Conservation (phyloP, 2,888 invertebrate species). For the Oxyteleia sp. region DNA sequence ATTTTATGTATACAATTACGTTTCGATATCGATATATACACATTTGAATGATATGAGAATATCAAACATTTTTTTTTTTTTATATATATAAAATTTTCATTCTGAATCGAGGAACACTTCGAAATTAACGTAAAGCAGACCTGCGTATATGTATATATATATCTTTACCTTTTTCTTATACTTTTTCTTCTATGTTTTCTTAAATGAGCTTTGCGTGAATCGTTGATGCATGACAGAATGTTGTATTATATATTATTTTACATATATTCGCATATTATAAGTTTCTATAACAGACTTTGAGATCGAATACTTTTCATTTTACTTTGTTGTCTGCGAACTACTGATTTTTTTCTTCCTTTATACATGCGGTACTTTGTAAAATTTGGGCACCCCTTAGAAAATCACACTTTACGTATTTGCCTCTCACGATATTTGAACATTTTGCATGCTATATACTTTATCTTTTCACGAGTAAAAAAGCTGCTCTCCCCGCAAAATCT, state of each 20-base stretch:
- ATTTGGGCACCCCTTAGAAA: conserved; percentile 77
- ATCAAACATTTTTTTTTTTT: conserved; percentile 46
- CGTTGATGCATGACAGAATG: conserved; percentile 47
- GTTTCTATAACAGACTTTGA: conserved; percentile 59
- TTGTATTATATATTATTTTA: conserved; percentile 37
- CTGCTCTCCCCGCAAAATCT: conserved; percentile 66
- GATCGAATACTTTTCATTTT: conserved; percentile 70
- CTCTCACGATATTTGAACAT: conserved; percentile 30
- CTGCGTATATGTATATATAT: conserved; percentile 53
- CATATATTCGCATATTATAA: conserved; percentile 40
- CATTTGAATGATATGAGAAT: conserved; percentile 55
- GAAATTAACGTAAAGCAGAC: conserved; percentile 62
- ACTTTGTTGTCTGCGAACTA: conserved; percentile 60
- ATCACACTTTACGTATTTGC: conserved; percentile 75
- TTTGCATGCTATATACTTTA: conserved; percentile 47
- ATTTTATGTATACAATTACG: conserved; percentile 50
- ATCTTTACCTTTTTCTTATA: conserved; percentile 4
- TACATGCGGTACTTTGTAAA: conserved; percentile 76
- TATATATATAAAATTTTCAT: conserved; percentile 46
- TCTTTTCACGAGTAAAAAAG: conserved; percentile 81
- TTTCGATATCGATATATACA: conserved; percentile 61
- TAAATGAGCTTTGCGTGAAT: conserved; percentile 33
- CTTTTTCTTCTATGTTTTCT: conserved; percentile 19
- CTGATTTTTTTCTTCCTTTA: conserved; percentile 28
- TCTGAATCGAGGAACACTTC: conserved; percentile 60